Conservation (phyloP, 2,888 invertebrate species). For the Tolmerus cingulatus region DNA sequence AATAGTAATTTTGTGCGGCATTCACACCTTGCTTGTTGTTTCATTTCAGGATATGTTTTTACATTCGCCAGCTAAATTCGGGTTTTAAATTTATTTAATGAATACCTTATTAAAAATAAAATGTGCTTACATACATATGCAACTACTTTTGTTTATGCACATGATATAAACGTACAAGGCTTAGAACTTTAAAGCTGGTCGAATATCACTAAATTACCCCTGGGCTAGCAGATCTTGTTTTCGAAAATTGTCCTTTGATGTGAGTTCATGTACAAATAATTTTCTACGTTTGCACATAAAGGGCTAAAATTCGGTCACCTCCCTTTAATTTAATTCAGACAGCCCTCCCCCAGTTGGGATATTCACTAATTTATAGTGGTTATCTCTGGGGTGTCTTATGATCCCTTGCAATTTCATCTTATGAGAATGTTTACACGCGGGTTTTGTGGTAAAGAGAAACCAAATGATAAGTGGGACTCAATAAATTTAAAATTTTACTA, state of each 20-base stretch:
- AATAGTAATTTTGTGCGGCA: background rate
- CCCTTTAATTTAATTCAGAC: constrained; percentile 11
- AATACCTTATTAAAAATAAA: background rate
- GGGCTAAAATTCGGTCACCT: background rate
- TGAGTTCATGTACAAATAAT: constrained; percentile 24
- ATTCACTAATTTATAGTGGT: background rate
- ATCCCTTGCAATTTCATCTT: background rate
- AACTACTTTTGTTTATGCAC: background rate
- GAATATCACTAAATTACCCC: background rate
- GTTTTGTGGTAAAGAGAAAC: constrained; percentile 3
- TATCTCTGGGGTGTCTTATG: background rate
- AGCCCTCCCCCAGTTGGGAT: background rate
- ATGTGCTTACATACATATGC: background rate
- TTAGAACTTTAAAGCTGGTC: background rate
- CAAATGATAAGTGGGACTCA: background rate
- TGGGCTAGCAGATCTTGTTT: background rate
- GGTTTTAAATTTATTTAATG: background rate
- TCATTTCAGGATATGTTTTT: background rate
- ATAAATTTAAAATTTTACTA: background rate
- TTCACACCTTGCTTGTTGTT: background rate
- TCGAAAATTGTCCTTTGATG: constrained; percentile 15
- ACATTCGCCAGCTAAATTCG: background rate
- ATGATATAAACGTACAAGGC: background rate
- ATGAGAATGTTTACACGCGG: background rate
- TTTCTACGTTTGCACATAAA: background rate